phyloP scores from a whole-genome alignment of 2,113 vertebrate species.

The rabbit (Oryctolagus cuniculus) region mOryCun1.1 NC_091445.1:1712001-1712500 shows the following conservation, averaged over 20 bases:
- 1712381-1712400: neutral
- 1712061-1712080: neutral
- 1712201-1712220: neutral
- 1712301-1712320: neutral
- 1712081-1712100: too few species aligned
- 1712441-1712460: neutral
- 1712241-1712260: neutral
- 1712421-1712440: neutral
- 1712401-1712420: constrained; percentile 3
- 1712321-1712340: neutral
- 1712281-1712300: neutral
- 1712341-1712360: neutral
- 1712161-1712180: neutral
- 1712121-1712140: too few species aligned
- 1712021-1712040: neutral
- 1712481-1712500: neutral
- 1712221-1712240: neutral
- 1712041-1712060: neutral
- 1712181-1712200: neutral
- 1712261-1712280: neutral
- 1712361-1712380: neutral
- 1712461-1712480: neutral
- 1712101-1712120: too few species aligned
- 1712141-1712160: too few species aligned
- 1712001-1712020: neutral